Evolutionary conservation across 1,140 invertebrate genomes (phyloP), one percentile per base, ranked within the genome.

Genomic region (Probaryconus sp.): DNA sequence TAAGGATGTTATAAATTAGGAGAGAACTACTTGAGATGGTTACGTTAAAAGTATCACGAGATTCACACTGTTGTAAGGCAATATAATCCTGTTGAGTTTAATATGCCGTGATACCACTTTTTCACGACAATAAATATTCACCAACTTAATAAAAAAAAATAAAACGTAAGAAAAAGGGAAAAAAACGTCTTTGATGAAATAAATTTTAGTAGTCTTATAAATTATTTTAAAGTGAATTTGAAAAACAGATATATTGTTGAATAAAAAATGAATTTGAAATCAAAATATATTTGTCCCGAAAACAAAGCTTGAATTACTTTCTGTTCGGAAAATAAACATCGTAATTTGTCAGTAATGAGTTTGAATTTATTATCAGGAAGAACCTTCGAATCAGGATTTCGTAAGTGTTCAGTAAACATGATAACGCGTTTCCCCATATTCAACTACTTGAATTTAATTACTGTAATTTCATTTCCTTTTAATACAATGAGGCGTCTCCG

Each of bases 1-100:
- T 55, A 53, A 65, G 30, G 48, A 42, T 31, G 50, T 37, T 56
- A 48, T 42, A 67, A 67, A 67, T 67, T 56, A 56, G 10, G 31
- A 31, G 45, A 56, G 63, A 67, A 50, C 24, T 21, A 40, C 35
- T 33, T 10, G 50, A 47, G 63, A 26, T 48, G 30, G 24, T 10
- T 17, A 40, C 42, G 50, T 38, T 53, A 38, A 64, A 64, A 51
- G 47, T 43, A 64, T 47, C 42, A 14, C 21, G 31, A 16, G 11
- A 37, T 47, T 47, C 45, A 5, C 43, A 10, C n/a, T 16, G 30
- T 21, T 40, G 37, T 42, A 40, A 61, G 35, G 35, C 38, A 35
- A 42, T 50, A 31, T 38, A 60, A 60, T 37, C 14, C 18, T n/a
- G 2, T 5, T 11, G 14, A 5, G 5, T 1, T 10, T 21, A 45